Base-by-base conservation (phyloP, 2,888 invertebrate genomes). In the Nephrotoma appendiculata region DNA sequence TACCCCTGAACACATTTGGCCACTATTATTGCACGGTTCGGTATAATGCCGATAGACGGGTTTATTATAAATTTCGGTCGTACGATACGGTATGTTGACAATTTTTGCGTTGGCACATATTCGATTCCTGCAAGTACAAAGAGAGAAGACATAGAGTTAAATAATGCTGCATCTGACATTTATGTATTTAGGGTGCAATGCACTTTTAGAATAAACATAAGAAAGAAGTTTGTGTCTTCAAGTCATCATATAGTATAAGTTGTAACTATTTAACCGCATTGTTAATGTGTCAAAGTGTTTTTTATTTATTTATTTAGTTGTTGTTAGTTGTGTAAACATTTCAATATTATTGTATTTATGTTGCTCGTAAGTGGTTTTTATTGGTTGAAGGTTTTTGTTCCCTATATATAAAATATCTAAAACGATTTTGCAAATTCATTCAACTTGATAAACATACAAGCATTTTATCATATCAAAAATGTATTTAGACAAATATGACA, bases 1-100 rank as follows among this genome's bases (percentile, higher is more conserved):
- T 86, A 93, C 92, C 84, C 93, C 92, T 44, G 92, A 92, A 89
- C 93, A 93, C 89, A 93, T 91, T 89, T 93, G 92, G 84, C 91
- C 90, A 71, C 31, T 71, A 31, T 71, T 71, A 88, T 92, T 91
- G 88, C 93, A 93, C 86, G 91, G 92, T 87, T 93, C 92, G 87
- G 90, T 91, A 88, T 93, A 92, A 88, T 93, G 92, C 88, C 93
- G 93, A 90, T 92, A 93, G 71, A 91, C 92, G 86, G 93, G 93
- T 88, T 93, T 92, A 89, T 92, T 92, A 89, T 92, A 93, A 6
- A 92, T 90, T 89, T 93, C 92, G 87, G 92, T 92, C 71, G 92
- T 92, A 89, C 92, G 93, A 83, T 93, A 90, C 6, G 93, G 93
- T 88, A 92, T 90, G 86, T 92, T 91, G 15, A 92, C 90, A 71